Percentiles rank a stretch among this genome's conserved stretches.
phyloP scores from a whole-genome alignment of 2,113 vertebrate genomes.

The Caloenas nicobarica region DNA sequence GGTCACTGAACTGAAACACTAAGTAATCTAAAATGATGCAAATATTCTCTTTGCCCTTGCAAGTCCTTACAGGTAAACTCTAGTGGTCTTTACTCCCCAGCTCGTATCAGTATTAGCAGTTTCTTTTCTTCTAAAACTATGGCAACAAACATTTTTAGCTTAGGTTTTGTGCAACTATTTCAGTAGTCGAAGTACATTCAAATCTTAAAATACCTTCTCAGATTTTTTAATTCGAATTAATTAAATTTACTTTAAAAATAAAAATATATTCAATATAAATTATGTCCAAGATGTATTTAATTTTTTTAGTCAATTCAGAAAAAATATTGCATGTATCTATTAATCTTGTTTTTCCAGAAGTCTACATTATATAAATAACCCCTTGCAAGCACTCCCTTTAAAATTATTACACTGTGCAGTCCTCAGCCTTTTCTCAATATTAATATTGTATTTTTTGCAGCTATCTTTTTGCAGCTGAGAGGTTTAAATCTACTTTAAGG shows the following conservation, averaged over 20 bases:
- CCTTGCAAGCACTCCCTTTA: background rate
- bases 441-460: background rate
- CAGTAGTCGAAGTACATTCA: background rate
- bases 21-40: slow-evolving; percentile 58
- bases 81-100: background rate
- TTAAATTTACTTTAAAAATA: background rate
- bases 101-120: background rate
- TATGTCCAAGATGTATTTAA: background rate
- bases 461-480: background rate
- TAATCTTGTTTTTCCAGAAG: background rate
- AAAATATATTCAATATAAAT: background rate
- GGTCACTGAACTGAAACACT: slow-evolving; percentile 56
- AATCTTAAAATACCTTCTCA: background rate
- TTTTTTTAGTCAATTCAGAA: background rate
- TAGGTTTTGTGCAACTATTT: background rate
- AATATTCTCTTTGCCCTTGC: slow-evolving; percentile 59
- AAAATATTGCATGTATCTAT: background rate
- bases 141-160: slow-evolving; percentile 34
- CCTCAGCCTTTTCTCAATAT: background rate
- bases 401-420: background rate
- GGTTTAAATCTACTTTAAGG: background rate
- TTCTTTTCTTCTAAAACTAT: slow-evolving; percentile 20
- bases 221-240: background rate
- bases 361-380: background rate
- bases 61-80: slow-evolving; percentile 22